A percentile compares a stretch with the other conserved stretches of the same genome.
Evolutionary conservation across 2,113 vertebrate species (phyloP).

Genomic region (Lasiurus borealis): DNA sequence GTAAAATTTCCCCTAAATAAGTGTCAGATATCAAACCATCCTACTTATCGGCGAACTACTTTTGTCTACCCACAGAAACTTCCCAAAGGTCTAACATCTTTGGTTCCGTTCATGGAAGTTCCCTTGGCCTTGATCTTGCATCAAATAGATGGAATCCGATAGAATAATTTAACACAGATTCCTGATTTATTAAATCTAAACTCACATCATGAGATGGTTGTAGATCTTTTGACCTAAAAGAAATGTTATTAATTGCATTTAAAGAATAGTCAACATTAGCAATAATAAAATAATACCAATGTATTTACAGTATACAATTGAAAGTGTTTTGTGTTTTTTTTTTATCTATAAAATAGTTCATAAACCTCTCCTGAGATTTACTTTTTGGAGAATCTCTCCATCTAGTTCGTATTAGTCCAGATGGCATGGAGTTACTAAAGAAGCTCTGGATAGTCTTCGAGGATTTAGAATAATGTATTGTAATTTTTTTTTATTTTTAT

Average conservation of each 20-base stretch:
- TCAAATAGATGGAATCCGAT: not conserved
- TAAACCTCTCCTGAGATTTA: conserved; percentile 11
- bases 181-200: not conserved
- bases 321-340: too few species aligned
- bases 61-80: not conserved
- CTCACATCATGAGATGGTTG: not conserved
- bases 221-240: conserved; percentile 5
- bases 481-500: not conserved
- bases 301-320: not conserved
- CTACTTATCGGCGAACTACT: not conserved
- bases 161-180: conserved; percentile 17
- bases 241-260: not conserved
- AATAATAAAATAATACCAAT: not conserved
- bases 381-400: not conserved
- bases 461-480: not conserved
- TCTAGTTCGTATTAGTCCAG: not conserved
- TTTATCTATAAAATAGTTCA: not conserved
- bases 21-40: not conserved
- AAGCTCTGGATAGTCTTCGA: not conserved
- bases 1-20: not conserved
- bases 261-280: not conserved
- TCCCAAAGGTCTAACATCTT: not conserved
- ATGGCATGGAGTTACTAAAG: not conserved
- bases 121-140: not conserved
- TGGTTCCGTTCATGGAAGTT: not conserved